These are phyloP conservation scores for Poeciliopsis turrubarensis DNA, from an alignment of 2,113 vertebrate genomes.

Conservation along the genomic window DNA sequence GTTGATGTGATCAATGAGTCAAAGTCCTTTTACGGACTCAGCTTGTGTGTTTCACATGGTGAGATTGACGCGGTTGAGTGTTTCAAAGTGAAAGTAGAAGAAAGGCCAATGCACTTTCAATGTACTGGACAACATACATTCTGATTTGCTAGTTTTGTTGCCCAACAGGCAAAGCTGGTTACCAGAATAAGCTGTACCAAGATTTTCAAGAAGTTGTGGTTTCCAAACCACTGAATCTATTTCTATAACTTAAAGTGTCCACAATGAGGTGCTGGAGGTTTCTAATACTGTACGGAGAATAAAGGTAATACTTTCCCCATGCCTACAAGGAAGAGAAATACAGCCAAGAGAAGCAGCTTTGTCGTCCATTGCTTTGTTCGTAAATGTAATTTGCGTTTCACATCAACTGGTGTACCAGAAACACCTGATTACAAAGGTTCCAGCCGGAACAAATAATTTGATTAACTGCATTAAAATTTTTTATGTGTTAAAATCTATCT, in stretches of 20 bases:
- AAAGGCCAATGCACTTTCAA: constrained; percentile 11
- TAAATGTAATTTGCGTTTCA: too few species aligned
- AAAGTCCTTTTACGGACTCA: constrained; percentile 45
- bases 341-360: too few species aligned
- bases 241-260: not conserved
- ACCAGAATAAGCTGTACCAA: not conserved
- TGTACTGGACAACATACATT: not conserved
- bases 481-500: too few species aligned
- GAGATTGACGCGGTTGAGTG: constrained; percentile 54
- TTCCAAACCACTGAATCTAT: not conserved
- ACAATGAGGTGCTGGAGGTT: not conserved
- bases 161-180: not conserved
- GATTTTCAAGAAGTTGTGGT: not conserved
- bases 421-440: too few species aligned
- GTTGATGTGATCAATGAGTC: constrained; percentile 51
- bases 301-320: too few species aligned
- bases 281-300: too few species aligned
- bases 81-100: constrained; percentile 48
- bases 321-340: too few species aligned
- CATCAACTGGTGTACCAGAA: too few species aligned
- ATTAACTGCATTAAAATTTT: too few species aligned
- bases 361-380: too few species aligned
- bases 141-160: not conserved
- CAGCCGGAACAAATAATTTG: too few species aligned
- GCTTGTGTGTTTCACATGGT: constrained; percentile 35